These are phyloP conservation scores for Dunckerocampus dactyliophorus DNA, from an alignment of 2,113 vertebrate genomes.

Conservation along the genomic window DNA sequence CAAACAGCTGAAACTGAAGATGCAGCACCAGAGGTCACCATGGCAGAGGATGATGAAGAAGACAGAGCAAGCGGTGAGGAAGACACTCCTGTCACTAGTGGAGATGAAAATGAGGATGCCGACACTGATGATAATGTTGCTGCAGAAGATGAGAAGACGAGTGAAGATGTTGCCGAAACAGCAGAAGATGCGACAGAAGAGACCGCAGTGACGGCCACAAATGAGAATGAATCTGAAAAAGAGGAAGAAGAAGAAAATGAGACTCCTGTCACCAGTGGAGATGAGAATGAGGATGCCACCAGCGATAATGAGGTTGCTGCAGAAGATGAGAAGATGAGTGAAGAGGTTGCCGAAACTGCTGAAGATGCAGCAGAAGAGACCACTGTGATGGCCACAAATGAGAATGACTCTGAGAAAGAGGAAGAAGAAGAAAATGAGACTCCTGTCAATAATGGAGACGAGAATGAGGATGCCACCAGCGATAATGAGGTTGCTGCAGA, in stretches of 20 bases:
- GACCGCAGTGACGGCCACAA: neutral
- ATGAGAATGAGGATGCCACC: neutral
- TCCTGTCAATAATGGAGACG: neutral
- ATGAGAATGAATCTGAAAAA: slow-evolving; percentile 13
- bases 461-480: slow-evolving; percentile 3
- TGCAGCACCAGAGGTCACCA: neutral
- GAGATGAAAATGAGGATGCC: neutral
- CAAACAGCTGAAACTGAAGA: neutral
- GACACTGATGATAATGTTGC: too few relatives aligned
- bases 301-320: too few relatives aligned
- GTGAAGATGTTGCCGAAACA: slow-evolving; percentile 2
- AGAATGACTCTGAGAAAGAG: slow-evolving; percentile 15
- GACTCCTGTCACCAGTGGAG: slow-evolving; percentile 1
- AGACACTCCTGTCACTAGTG: slow-evolving; percentile 10
- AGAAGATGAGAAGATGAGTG: neutral
- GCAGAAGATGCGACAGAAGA: neutral
- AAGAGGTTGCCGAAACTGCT: slow-evolving; percentile 1
- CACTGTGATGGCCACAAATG: neutral
- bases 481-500: slow-evolving; percentile 7
- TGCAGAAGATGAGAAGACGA: neutral
- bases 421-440: slow-evolving; percentile 7
- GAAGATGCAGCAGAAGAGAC: neutral
- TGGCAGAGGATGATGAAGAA: slow-evolving; percentile 8
- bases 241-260: slow-evolving; percentile 9
- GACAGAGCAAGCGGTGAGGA: slow-evolving; percentile 9